A percentile compares a stretch with the other conserved stretches of the same genome.
Evolutionary conservation across 2,888 invertebrate species (phyloP).

Genomic region (Acleris sparsana): DNA sequence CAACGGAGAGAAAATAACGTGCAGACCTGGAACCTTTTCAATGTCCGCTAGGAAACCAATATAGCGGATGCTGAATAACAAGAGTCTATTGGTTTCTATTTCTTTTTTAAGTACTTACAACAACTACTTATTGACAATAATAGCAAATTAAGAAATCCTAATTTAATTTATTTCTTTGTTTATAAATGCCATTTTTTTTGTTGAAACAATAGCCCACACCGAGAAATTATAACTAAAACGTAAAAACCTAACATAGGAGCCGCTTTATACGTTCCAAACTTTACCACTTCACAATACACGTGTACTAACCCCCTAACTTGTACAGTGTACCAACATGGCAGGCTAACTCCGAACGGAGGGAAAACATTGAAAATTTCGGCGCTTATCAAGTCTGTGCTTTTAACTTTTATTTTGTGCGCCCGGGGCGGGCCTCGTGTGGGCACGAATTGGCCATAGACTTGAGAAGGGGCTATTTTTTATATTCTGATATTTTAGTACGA

Average conservation of each 20-base stretch:
- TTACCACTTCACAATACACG: constrained; percentile 25
- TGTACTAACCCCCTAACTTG: constrained; percentile 17
- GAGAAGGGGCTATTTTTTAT: neutral
- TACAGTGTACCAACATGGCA: constrained; percentile 40
- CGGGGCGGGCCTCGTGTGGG: constrained; percentile 67
- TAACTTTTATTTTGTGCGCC: constrained; percentile 80
- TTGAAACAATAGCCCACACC: too few relatives aligned
- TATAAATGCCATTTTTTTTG: too few relatives aligned
- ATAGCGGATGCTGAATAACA: too few relatives aligned
- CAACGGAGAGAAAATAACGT: too few relatives aligned
- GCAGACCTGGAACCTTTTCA: too few relatives aligned
- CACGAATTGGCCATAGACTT: constrained; percentile 58
- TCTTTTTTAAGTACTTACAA: too few relatives aligned
- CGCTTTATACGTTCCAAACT: constrained; percentile 2
- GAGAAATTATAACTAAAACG: neutral
- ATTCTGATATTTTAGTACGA: neutral
- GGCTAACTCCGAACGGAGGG: constrained; percentile 57
- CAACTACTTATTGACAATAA: too few relatives aligned
- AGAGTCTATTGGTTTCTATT: too few relatives aligned
- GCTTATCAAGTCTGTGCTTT: constrained; percentile 70
- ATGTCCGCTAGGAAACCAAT: too few relatives aligned
- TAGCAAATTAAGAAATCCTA: too few relatives aligned
- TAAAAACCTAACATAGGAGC: constrained; percentile 14
- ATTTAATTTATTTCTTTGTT: too few relatives aligned
- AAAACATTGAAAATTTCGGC: constrained; percentile 81